These are phyloP conservation scores for Chiropotes sagulatus DNA, from an alignment of 2,797 vertebrate species.

Conservation along the genomic window DNA sequence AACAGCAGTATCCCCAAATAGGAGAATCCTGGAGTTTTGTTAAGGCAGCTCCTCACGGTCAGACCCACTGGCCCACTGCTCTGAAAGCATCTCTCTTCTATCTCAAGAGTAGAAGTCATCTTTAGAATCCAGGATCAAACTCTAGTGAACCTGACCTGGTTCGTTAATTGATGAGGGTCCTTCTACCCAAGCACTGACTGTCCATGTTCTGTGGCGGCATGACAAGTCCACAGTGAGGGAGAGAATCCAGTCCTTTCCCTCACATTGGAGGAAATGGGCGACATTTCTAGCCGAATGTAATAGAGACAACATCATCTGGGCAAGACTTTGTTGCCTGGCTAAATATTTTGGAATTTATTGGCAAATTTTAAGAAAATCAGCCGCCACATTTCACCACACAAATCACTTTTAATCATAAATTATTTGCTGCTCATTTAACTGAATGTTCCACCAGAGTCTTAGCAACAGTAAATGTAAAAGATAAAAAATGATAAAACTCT, in stretches of 20 bases:
- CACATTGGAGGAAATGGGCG: not conserved
- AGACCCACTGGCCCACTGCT: not conserved
- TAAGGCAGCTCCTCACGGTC: too few relatives aligned
- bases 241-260: not conserved
- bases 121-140: not conserved
- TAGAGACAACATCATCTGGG: not conserved
- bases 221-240: not conserved
- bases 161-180: not conserved
- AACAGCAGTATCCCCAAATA: accelerated
- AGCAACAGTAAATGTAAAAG: not conserved
- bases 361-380: constrained; percentile 41
- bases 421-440: not conserved
- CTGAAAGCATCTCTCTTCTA: not conserved
- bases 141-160: not conserved
- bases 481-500: not conserved
- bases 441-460: not conserved
- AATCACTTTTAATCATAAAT: not conserved
- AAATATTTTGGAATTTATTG: not conserved
- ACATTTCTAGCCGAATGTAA: not conserved
- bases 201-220: accelerated
- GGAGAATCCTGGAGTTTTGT: not conserved
- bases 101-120: not conserved
- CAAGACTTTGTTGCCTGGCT: not conserved
- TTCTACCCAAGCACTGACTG: not conserved
- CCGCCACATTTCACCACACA: not conserved